A percentile compares a stretch with the other conserved stretches of the same genome.
Conservation (phyloP, 2,888 invertebrate genomes). For the Drosophila mimetica region DNA sequence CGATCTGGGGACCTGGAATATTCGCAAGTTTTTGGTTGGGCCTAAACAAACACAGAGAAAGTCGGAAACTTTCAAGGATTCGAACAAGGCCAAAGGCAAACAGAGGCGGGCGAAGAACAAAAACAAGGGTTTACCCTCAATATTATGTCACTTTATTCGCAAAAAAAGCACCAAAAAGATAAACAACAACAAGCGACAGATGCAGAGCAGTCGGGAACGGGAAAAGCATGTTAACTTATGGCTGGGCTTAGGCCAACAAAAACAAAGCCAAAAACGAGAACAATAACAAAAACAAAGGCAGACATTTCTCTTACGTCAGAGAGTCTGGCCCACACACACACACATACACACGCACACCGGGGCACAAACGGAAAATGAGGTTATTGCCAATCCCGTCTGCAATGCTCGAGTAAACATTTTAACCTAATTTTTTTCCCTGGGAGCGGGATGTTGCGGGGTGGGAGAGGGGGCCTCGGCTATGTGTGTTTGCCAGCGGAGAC, state of each 20-base stretch:
- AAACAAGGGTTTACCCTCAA: slow-evolving; percentile 24
- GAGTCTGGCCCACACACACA: slow-evolving; percentile 32
- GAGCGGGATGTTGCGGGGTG: slow-evolving; percentile 6
- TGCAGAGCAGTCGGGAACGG: slow-evolving; percentile 26
- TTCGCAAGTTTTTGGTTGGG: background rate
- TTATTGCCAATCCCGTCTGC: slow-evolving; percentile 57
- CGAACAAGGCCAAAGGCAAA: slow-evolving; percentile 27
- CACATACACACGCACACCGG: slow-evolving; percentile 13
- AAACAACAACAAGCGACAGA: slow-evolving; percentile 46
- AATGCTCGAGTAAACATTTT: slow-evolving; percentile 63
- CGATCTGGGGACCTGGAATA: no score
- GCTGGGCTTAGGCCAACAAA: slow-evolving; percentile 44
- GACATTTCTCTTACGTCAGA: slow-evolving; percentile 53
- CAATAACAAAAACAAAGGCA: slow-evolving; percentile 32
- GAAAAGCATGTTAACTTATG: slow-evolving; percentile 37
- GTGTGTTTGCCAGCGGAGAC: slow-evolving; percentile 11
- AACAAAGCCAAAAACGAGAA: slow-evolving; percentile 37
- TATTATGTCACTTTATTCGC: slow-evolving; percentile 43
- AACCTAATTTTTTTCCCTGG: slow-evolving; percentile 54
- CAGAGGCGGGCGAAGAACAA: slow-evolving; percentile 23
- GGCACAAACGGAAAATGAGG: slow-evolving; percentile 48
- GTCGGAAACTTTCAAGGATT: slow-evolving; percentile 35
- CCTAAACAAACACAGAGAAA: slow-evolving; percentile 31
- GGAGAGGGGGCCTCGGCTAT: background rate
- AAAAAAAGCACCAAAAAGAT: slow-evolving; percentile 20